Percentiles rank a stretch among this genome's conserved stretches.
phyloP scores from a whole-genome alignment of 2,797 vertebrate species.

The Pterois miles region DNA sequence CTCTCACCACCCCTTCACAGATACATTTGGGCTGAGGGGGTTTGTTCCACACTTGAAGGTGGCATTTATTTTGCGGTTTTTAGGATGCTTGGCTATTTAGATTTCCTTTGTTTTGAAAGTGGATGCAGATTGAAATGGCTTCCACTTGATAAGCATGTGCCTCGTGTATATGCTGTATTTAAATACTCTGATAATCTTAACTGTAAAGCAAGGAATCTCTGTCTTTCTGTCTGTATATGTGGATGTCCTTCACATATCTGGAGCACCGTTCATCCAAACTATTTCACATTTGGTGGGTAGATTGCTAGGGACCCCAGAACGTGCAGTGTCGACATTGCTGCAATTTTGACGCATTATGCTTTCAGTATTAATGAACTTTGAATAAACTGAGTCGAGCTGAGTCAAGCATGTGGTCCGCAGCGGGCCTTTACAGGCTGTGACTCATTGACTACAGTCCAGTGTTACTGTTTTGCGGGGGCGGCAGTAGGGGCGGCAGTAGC shows the following conservation, averaged over 20 bases:
- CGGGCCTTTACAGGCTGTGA: accelerated
- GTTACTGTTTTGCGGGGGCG: too few species aligned
- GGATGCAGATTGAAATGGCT: conserved; percentile 18
- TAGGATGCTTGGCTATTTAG: conserved; percentile 18
- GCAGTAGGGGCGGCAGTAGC: too few species aligned
- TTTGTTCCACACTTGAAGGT: conserved; percentile 42
- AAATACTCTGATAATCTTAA: conserved; percentile 12
- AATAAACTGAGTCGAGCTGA: not conserved
- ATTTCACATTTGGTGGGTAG: not conserved
- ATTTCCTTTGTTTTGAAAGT: conserved; percentile 17
- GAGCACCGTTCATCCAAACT: not conserved
- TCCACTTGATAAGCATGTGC: conserved; percentile 21
- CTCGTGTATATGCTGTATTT: not conserved
- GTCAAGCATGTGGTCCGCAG: not conserved
- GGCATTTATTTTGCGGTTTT: conserved; percentile 52
- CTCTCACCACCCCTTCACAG: conserved; percentile 39
- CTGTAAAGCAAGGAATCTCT: not conserved
- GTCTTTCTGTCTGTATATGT: not conserved
- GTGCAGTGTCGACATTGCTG: not conserved
- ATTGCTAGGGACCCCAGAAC: not conserved
- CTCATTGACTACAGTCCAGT: not conserved
- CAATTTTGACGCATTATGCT: not conserved
- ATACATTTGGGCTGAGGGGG: conserved; percentile 34
- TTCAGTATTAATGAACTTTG: not conserved
- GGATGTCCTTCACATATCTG: not conserved